Conservation (phyloP, 2,888 invertebrate genomes). For the Ennomos erosarius region DNA sequence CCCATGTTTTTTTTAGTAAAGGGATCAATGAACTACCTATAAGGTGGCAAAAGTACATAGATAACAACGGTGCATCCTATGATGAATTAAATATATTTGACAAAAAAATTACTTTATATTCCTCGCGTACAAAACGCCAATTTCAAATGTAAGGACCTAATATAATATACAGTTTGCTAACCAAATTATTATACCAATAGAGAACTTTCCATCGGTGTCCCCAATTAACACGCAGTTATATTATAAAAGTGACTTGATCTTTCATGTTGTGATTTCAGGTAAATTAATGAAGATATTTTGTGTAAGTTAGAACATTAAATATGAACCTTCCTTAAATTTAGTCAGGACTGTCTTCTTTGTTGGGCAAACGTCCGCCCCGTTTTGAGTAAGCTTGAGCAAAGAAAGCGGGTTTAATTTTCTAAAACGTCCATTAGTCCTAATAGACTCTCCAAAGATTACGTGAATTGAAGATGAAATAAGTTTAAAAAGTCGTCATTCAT, state of each 20-base stretch:
- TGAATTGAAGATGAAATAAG: conserved; percentile 20
- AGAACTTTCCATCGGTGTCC: neutral
- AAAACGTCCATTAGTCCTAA: conserved; percentile 28
- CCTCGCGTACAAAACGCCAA: conserved; percentile 3
- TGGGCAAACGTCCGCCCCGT: conserved; percentile 20
- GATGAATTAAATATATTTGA: conserved; percentile 6
- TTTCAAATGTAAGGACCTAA: conserved; percentile 12
- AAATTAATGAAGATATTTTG: no score
- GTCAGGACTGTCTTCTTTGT: conserved; percentile 1
- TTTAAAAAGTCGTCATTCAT: conserved; percentile 5
- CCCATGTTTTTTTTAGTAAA: conserved; percentile 9
- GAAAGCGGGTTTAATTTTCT: conserved; percentile 28
- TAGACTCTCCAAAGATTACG: conserved; percentile 17
- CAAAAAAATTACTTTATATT: neutral
- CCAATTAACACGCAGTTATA: neutral
- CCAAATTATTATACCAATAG: no score
- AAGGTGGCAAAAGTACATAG: no score
- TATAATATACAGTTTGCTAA: no score
- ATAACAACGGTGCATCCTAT: conserved; percentile 10
- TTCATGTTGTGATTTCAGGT: no score
- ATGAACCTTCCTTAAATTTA: neutral
- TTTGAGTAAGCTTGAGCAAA: conserved; percentile 19
- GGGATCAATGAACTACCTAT: no score
- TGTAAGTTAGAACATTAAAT: no score
- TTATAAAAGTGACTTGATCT: no score